phyloP scores from a whole-genome alignment of 2,797 vertebrate species.

The Lutjanus campechanus region DNA sequence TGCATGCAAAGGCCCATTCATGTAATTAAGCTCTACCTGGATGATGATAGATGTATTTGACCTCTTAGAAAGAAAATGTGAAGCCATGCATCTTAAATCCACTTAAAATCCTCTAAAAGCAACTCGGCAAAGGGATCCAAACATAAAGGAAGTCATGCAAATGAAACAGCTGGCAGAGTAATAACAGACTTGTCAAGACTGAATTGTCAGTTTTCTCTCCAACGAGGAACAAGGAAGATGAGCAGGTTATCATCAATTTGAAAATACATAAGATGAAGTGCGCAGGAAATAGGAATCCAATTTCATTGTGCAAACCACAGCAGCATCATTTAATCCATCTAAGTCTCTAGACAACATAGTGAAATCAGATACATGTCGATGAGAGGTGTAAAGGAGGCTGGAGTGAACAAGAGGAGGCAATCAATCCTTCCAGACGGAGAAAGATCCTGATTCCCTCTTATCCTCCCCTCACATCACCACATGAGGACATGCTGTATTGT shows the following conservation, averaged over 20 bases:
- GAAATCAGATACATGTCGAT: slow-evolving; percentile 25
- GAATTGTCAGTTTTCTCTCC: slow-evolving; percentile 12
- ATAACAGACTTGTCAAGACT: slow-evolving; percentile 6
- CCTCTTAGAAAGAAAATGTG: neutral
- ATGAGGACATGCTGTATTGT: neutral
- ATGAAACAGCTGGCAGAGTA: neutral
- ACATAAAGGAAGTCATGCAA: neutral
- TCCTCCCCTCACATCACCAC: neutral
- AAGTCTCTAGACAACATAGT: slow-evolving; percentile 9
- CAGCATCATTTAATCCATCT: slow-evolving; percentile 23
- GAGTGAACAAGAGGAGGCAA: slow-evolving; percentile 17
- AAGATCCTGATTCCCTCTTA: slow-evolving; percentile 4
- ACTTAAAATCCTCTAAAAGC: neutral
- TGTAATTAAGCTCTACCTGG: neutral
- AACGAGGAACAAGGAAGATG: neutral
- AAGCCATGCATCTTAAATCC: neutral
- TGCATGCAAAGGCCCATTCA: neutral
- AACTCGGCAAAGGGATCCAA: neutral
- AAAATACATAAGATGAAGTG: slow-evolving; percentile 17
- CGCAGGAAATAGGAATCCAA: slow-evolving; percentile 31
- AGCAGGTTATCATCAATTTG: slow-evolving; percentile 4
- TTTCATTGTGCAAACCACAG: slow-evolving; percentile 5
- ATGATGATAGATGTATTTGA: neutral
- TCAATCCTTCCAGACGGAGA: slow-evolving; percentile 29
- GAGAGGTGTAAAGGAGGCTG: slow-evolving; percentile 17